Evolutionary conservation across 2,888 invertebrate genomes (phyloP).

Genomic region (Ariolimax columbianus): DNA sequence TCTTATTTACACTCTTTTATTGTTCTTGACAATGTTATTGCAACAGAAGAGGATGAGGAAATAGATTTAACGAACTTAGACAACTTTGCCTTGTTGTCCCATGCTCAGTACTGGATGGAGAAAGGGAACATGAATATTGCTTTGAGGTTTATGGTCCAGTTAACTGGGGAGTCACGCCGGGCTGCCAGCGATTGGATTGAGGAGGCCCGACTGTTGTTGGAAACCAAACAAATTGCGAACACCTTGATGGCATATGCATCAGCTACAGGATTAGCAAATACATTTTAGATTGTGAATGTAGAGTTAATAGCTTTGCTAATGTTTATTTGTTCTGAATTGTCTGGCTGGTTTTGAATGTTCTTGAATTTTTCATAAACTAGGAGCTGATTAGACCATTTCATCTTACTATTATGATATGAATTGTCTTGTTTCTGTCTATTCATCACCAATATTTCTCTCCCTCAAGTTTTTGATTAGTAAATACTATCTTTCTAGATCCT

Average conservation of each 20-base stretch:
- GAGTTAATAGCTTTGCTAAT: slow-evolving; percentile 10
- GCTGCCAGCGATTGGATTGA: slow-evolving; percentile 92
- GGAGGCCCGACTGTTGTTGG: slow-evolving; percentile 89
- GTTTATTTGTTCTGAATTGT: not conserved
- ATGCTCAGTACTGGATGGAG: slow-evolving; percentile 90
- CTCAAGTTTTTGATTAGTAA: too few relatives aligned
- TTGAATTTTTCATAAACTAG: too few relatives aligned
- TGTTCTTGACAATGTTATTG: slow-evolving; percentile 80
- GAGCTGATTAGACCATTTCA: too few relatives aligned
- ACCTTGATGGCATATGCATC: slow-evolving; percentile 86
- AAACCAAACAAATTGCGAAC: slow-evolving; percentile 93
- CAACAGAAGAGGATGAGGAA: slow-evolving; percentile 76
- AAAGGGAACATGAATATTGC: slow-evolving; percentile 92
- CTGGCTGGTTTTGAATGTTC: too few relatives aligned
- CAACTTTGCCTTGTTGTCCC: slow-evolving; percentile 92
- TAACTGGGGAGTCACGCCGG: slow-evolving; percentile 91
- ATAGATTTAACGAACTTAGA: slow-evolving; percentile 81
- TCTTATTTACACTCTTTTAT: slow-evolving; percentile 94
- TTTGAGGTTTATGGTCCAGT: slow-evolving; percentile 88
- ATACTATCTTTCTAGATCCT: too few relatives aligned
- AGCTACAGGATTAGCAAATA: slow-evolving; percentile 74
- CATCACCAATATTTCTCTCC: too few relatives aligned
- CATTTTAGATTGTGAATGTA: slow-evolving; percentile 63
- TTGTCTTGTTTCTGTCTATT: too few relatives aligned
- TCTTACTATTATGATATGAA: too few relatives aligned